phyloP scores from a whole-genome alignment of 1,140 invertebrate genomes.

The Armadillidium nasatum region DNA sequence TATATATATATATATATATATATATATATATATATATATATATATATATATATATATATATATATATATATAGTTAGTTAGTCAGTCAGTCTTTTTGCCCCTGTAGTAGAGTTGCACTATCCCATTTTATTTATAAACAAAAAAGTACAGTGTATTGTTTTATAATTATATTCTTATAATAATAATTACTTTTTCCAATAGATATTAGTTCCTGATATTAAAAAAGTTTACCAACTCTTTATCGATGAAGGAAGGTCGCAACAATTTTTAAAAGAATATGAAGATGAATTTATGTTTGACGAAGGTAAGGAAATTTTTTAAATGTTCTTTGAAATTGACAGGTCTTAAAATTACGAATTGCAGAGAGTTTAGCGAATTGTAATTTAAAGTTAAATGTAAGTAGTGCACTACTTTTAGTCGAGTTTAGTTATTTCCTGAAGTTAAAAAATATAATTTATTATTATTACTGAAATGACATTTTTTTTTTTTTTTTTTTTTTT shows the following conservation, averaged over 20 bases:
- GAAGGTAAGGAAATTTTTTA: conserved; percentile 39
- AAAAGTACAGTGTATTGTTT: neutral
- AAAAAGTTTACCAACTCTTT: conserved; percentile 90
- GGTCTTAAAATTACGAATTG: neutral
- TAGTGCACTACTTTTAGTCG: neutral
- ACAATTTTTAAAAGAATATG: conserved; percentile 91
- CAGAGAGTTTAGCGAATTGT: neutral
- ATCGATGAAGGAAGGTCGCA: conserved; percentile 87
- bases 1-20: too few species aligned
- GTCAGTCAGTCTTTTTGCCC: too few species aligned
- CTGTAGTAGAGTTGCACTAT: too few species aligned
- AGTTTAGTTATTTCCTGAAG: too few species aligned
- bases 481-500: neutral
- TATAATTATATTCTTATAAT: neutral
- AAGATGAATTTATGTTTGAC: conserved; percentile 90
- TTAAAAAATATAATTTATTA: too few species aligned
- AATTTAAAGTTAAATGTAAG: neutral
- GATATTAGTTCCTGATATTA: conserved; percentile 84
- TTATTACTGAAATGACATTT: too few species aligned
- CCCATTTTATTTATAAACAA: too few species aligned
- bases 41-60: too few species aligned
- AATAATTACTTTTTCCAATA: conserved; percentile 47
- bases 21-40: too few species aligned
- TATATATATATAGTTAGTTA: too few species aligned
- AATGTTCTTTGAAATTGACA: neutral